These are phyloP conservation scores for Biston stratarius DNA, from an alignment of 2,888 invertebrate genomes.

Conservation along the genomic window DNA sequence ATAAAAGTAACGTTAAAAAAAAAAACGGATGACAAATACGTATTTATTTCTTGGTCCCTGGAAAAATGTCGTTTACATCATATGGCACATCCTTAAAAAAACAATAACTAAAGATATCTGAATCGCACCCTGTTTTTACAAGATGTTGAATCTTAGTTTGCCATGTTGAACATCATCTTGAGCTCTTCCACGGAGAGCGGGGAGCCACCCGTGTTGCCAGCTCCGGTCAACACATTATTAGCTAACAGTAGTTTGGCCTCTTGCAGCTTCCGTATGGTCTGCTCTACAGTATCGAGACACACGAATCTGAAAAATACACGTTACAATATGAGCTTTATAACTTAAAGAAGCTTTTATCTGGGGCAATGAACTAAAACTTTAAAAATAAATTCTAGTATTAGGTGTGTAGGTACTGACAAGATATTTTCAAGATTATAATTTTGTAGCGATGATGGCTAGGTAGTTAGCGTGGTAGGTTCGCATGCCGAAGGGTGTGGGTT, in stretches of 20 bases:
- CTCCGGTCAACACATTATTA: slow-evolving; percentile 91
- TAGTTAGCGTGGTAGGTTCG: too few relatives aligned
- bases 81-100: too few relatives aligned
- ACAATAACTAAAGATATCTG: too few relatives aligned
- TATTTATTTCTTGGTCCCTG: not conserved
- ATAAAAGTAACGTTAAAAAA: not conserved
- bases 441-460: too few relatives aligned
- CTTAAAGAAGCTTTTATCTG: too few relatives aligned
- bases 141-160: slow-evolving; percentile 20
- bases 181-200: slow-evolving; percentile 94
- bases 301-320: slow-evolving; percentile 88
- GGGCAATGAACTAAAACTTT: too few relatives aligned
- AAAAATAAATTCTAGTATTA: too few relatives aligned
- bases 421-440: too few relatives aligned
- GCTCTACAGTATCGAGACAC: slow-evolving; percentile 95
- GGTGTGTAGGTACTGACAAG: too few relatives aligned
- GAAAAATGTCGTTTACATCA: too few relatives aligned
- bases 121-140: too few relatives aligned
- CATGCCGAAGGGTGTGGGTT: too few relatives aligned
- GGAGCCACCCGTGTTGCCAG: slow-evolving; percentile 86
- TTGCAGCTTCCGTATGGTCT: slow-evolving; percentile 93
- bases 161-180: slow-evolving; percentile 89
- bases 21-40: not conserved
- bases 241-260: slow-evolving; percentile 92
- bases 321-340: not conserved